A percentile compares a stretch with the other conserved stretches of the same genome.
Evolutionary conservation across 2,888 invertebrate genomes (phyloP).

Genomic region (Anthophora plumipes): DNA sequence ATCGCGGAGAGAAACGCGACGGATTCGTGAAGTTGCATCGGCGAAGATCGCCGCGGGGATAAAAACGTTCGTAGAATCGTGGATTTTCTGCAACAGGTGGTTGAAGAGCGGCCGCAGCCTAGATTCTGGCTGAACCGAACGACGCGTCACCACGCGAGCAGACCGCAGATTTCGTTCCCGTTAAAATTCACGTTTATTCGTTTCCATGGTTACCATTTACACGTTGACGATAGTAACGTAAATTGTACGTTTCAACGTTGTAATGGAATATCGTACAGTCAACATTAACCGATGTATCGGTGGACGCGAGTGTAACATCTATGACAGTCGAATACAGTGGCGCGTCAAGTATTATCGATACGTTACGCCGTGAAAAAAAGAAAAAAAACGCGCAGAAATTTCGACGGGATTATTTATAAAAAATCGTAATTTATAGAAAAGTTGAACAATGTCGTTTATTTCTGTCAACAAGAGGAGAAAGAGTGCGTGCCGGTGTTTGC

Average conservation of each 20-base stretch:
- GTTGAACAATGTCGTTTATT: constrained; percentile 66
- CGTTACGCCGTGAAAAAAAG: neutral
- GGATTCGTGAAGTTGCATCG: neutral
- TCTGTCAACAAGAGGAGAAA: constrained; percentile 40
- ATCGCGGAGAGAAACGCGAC: neutral
- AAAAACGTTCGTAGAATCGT: constrained; percentile 28
- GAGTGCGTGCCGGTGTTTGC: constrained; percentile 33
- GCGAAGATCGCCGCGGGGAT: constrained; percentile 11
- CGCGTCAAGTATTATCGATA: neutral
- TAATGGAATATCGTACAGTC: no score
- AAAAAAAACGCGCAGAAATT: neutral
- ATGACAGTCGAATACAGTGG: neutral
- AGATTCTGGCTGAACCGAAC: constrained; percentile 23
- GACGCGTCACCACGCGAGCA: neutral
- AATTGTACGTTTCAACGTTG: no score
- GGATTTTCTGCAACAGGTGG: constrained; percentile 65
- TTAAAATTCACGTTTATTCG: neutral
- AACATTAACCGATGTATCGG: no score
- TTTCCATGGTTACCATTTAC: constrained; percentile 6
- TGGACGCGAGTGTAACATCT: neutral
- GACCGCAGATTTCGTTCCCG: neutral
- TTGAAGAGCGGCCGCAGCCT: constrained; percentile 20
- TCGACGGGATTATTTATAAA: constrained; percentile 15
- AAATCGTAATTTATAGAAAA: constrained; percentile 4
- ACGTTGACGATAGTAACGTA: neutral